Evolutionary conservation across 1,140 invertebrate species (phyloP).

Genomic region (Varroa destructor): DNA sequence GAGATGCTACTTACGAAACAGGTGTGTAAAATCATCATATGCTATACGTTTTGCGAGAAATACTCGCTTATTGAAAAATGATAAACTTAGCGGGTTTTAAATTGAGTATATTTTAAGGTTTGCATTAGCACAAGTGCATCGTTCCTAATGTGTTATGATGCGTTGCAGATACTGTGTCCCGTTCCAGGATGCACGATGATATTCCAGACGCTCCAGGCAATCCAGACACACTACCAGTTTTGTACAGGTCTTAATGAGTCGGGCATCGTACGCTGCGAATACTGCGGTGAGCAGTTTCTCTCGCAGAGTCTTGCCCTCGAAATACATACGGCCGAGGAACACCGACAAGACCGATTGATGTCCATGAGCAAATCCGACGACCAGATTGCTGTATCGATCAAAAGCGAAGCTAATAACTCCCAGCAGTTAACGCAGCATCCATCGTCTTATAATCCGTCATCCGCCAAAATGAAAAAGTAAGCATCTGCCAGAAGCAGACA

Average conservation of each 20-base stretch:
- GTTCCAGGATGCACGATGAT: conserved; percentile 24
- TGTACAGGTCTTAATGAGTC: conserved; percentile 22
- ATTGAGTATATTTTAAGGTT: too few relatives aligned
- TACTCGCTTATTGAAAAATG: too few relatives aligned
- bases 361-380: conserved; percentile 20
- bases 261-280: conserved; percentile 24
- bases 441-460: neutral
- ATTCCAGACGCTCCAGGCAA: conserved; percentile 4
- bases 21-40: neutral
- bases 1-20: conserved; percentile 25
- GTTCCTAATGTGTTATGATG: too few relatives aligned
- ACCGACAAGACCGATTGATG: conserved; percentile 5
- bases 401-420: too few relatives aligned
- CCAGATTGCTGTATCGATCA: conserved; percentile 1
- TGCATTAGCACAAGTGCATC: too few relatives aligned
- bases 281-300: conserved; percentile 19
- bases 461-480: conserved; percentile 26
- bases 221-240: conserved; percentile 21
- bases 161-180: conserved; percentile 3
- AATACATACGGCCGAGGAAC: conserved; percentile 22
- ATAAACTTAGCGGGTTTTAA: too few relatives aligned
- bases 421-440: too few relatives aligned
- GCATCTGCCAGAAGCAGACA: neutral
- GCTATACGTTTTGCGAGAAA: too few relatives aligned
- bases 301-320: conserved; percentile 16